Base-by-base conservation (phyloP, 1,140 invertebrate genomes). In the Drosophila obscura region DNA sequence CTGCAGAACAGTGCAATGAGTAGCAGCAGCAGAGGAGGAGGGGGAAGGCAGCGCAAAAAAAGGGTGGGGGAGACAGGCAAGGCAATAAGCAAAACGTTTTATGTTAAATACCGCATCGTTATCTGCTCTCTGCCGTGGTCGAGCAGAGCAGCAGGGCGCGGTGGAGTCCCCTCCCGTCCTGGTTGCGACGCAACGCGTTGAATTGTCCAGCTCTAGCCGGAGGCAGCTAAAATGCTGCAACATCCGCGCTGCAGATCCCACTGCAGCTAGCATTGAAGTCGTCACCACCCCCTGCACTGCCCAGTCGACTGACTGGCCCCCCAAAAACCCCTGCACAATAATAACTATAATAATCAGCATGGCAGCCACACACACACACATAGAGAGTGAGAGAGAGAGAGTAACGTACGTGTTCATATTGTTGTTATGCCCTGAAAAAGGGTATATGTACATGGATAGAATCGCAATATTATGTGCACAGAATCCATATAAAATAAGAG, bases 301-400 rank as follows among this genome's bases (percentile, higher is more conserved):
- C 48, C 31, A 52, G 15, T 62, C 68, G n/a, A n/a, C n/a, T n/a
- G 71, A 79, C 22, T 24, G 0, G 22, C 72, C 80, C 72, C 73
- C 58, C 56, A n/a, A n/a, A 39, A 11, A 28, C 2, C 35, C 35
- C 35, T 5, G 45, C 49, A 72, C 67, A 73, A 80, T 85, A 84
- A 84, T 83, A 84, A 84, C 80, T 84, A 65, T 84, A 84, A 84
- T 84, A 84, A 84, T 84, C 80, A 84, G 73, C 66, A 83, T n/a
- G n/a, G n/a, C n/a, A n/a, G n/a, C n/a, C n/a, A 72, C 53, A 67
- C 46, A 46, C 44, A 43, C 68, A 55, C 49, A 39, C 49, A 44
- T 31, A 46, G 1, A n/a, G n/a, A n/a, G n/a, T n/a, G n/a, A n/a
- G n/a, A n/a, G 19, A 46, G 58, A 49, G 39, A 26, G 50, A 57